These are phyloP conservation scores for Heliconius cydno DNA, from an alignment of 2,888 invertebrate genomes.

Conservation along the genomic window DNA sequence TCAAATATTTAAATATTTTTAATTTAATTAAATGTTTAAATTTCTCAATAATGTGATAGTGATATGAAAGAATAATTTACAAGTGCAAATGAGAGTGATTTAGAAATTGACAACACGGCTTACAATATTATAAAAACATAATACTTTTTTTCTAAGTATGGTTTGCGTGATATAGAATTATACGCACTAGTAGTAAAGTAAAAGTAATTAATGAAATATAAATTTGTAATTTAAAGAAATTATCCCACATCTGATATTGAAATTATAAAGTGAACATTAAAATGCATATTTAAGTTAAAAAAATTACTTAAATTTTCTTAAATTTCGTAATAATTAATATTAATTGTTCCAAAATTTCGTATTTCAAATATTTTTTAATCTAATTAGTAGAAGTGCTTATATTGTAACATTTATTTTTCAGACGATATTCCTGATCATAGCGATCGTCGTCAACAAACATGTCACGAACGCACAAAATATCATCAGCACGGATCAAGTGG, in stretches of 20 bases:
- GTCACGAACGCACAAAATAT: conserved; percentile 67
- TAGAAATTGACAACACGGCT: conserved; percentile 9
- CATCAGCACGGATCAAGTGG: conserved; percentile 66
- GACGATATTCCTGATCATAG: conserved; percentile 79
- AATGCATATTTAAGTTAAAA: too few species aligned
- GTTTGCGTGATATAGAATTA: conserved; percentile 39
- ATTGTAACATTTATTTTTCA: conserved; percentile 57
- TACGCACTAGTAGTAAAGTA: conserved; percentile 34
- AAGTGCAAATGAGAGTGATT: conserved; percentile 1
- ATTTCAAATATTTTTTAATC: background rate
- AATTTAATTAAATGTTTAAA: background rate
- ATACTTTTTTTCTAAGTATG: conserved; percentile 16
- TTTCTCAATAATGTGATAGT: background rate
- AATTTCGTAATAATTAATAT: too few species aligned
- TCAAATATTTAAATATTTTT: background rate
- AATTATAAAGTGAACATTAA: background rate
- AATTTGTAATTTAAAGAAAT: conserved; percentile 22
- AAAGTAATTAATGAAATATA: conserved; percentile 34
- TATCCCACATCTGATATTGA: conserved; percentile 4
- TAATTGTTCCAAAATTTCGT: background rate
- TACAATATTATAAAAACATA: conserved; percentile 7
- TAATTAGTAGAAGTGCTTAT: background rate
- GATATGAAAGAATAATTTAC: background rate
- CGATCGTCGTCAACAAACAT: conserved; percentile 75
- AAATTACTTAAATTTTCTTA: too few species aligned